Evolutionary conservation across 2,113 vertebrate genomes (phyloP).

Genomic region (Megaleporinus macrocephalus): DNA sequence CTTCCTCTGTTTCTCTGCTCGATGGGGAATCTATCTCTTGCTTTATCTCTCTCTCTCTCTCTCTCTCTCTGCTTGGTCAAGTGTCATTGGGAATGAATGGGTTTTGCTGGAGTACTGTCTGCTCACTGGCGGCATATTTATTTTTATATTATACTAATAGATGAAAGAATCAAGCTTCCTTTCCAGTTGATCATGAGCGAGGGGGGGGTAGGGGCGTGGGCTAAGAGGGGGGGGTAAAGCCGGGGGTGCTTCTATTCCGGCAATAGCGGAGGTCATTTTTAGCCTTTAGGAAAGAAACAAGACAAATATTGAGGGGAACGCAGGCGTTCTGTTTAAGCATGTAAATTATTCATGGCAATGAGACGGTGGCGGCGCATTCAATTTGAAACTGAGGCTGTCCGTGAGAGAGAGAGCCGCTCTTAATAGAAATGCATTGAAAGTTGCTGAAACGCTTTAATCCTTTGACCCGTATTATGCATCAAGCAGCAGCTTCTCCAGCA

Average conservation of each 20-base stretch:
- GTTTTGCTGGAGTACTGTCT: slow-evolving; percentile 37
- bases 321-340: slow-evolving; percentile 45
- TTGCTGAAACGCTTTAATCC: slow-evolving; percentile 41
- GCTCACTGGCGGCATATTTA: slow-evolving; percentile 48
- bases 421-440: slow-evolving; percentile 43
- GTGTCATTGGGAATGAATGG: slow-evolving; percentile 46
- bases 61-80: slow-evolving; percentile 46
- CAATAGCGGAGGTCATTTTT: slow-evolving; percentile 54
- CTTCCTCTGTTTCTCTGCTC: no score
- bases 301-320: slow-evolving; percentile 44
- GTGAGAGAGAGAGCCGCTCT: slow-evolving; percentile 33
- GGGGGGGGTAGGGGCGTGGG: not conserved
- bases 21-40: not conserved
- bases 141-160: slow-evolving; percentile 54
- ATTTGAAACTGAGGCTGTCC: slow-evolving; percentile 36
- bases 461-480: slow-evolving; percentile 9
- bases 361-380: slow-evolving; percentile 36
- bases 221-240: no score
- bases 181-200: slow-evolving; percentile 16
- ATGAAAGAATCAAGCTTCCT: slow-evolving; percentile 40
- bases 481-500: slow-evolving; percentile 1
- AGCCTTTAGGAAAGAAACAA: slow-evolving; percentile 40
- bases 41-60: slow-evolving; percentile 16
- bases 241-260: slow-evolving; percentile 12
- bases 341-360: slow-evolving; percentile 55